phyloP scores from a whole-genome alignment of 2,888 invertebrate genomes.

The Drosophila neutralis region DNA sequence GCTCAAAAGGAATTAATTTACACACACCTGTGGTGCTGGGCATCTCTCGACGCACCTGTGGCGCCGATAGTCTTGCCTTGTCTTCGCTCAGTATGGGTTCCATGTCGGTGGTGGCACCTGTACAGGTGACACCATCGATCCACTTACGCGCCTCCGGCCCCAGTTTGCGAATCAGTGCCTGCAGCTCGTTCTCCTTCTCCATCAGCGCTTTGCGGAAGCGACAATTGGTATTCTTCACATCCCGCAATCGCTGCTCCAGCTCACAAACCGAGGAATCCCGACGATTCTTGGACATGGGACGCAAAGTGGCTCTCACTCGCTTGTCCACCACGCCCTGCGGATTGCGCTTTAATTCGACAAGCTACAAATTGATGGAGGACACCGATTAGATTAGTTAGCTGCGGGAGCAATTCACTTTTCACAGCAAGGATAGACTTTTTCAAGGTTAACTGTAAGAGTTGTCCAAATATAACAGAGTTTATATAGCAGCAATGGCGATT shows the following conservation, averaged over 20 bases:
- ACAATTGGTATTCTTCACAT: slow-evolving; percentile 93
- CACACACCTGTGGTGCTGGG: slow-evolving; percentile 84
- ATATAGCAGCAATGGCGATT: slow-evolving; percentile 18
- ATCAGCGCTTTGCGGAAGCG: slow-evolving; percentile 92
- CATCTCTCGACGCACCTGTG: slow-evolving; percentile 83
- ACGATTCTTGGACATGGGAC: slow-evolving; percentile 92
- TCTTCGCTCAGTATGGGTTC: slow-evolving; percentile 83
- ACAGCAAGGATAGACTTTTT: slow-evolving; percentile 53
- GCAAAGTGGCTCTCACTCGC: slow-evolving; percentile 93
- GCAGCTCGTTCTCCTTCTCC: slow-evolving; percentile 93
- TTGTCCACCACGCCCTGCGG: slow-evolving; percentile 93
- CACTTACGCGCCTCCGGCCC: slow-evolving; percentile 85
- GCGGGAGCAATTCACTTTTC: background rate
- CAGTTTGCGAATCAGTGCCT: slow-evolving; percentile 85
- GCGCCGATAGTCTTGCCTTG: slow-evolving; percentile 82
- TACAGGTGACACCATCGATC: slow-evolving; percentile 84
- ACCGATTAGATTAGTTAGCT: slow-evolving; percentile 14
- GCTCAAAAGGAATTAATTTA: background rate
- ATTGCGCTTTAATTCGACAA: slow-evolving; percentile 94
- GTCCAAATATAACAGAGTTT: slow-evolving; percentile 25
- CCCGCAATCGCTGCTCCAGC: slow-evolving; percentile 92
- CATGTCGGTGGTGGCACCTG: slow-evolving; percentile 72
- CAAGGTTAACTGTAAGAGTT: slow-evolving; percentile 26
- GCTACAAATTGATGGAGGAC: slow-evolving; percentile 85
- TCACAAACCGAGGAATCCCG: slow-evolving; percentile 93